Evolutionary conservation across 1,140 invertebrate genomes (phyloP).

Genomic region (Ooceraea biroi): DNA sequence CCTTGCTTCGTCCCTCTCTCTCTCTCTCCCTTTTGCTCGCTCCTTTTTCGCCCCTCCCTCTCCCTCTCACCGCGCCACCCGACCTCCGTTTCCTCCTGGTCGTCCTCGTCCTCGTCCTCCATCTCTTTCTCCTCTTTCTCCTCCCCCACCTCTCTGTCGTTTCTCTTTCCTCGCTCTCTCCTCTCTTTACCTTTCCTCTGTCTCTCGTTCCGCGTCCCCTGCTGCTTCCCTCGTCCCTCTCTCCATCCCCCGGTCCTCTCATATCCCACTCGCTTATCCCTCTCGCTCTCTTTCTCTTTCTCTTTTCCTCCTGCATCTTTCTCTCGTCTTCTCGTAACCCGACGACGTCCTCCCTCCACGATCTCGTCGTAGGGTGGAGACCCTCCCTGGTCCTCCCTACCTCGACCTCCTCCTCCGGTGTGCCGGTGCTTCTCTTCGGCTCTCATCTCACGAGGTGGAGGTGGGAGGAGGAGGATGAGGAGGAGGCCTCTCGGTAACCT

Average conservation of each 20-base stretch:
- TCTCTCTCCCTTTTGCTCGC: constrained; percentile 53
- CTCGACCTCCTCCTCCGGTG: constrained; percentile 47
- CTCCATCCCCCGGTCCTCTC: constrained; percentile 49
- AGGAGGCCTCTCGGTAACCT: constrained; percentile 61
- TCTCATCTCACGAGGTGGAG: constrained; percentile 58
- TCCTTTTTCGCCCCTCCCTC: constrained; percentile 39
- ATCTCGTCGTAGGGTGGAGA: constrained; percentile 73
- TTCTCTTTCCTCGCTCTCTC: constrained; percentile 26
- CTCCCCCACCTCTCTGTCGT: constrained; percentile 7
- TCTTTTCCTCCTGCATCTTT: constrained; percentile 33
- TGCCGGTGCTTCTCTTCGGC: constrained; percentile 56
- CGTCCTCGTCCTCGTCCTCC: constrained; percentile 60
- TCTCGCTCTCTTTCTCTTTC: constrained; percentile 46
- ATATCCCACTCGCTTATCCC: constrained; percentile 42
- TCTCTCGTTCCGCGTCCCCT: constrained; percentile 68
- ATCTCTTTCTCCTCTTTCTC: constrained; percentile 24
- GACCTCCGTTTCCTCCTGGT: constrained; percentile 70
- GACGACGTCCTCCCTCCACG: constrained; percentile 73
- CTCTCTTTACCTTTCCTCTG: constrained; percentile 63
- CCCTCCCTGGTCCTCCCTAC: constrained; percentile 68
- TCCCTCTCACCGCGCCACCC: constrained; percentile 45
- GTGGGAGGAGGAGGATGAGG: constrained; percentile 51
- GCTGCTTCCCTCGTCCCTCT: constrained; percentile 53
- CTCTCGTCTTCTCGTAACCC: constrained; percentile 68
- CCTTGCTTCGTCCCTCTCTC: constrained; percentile 19